phyloP scores from a whole-genome alignment of 2,113 vertebrate species.

The Laterallus jamaicensis region DNA sequence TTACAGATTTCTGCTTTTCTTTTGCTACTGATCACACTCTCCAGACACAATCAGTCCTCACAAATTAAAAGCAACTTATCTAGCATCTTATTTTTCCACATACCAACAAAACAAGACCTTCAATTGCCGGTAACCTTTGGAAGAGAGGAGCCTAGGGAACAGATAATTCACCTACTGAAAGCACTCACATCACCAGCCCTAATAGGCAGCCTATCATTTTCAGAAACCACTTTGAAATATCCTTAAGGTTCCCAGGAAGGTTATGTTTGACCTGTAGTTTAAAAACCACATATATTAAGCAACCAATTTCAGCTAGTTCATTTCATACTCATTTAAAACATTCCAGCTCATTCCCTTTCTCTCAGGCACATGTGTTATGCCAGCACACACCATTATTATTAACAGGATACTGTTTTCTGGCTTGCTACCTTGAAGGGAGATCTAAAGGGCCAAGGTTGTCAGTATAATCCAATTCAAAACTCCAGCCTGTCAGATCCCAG shows the following conservation, averaged over 20 bases:
- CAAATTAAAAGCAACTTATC: not conserved
- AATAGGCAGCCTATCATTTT: not conserved
- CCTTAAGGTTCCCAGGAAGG: not conserved
- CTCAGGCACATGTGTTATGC: not conserved
- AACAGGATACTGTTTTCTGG: not conserved
- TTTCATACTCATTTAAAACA: not conserved
- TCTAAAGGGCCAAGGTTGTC: not conserved
- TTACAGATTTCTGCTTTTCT: not conserved
- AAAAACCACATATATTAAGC: not conserved
- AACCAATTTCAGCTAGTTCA: not conserved
- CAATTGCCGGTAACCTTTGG: not conserved
- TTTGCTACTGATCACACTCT: fast-evolving
- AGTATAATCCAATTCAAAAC: not conserved
- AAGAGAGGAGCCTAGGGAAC: not conserved
- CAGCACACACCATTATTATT: not conserved
- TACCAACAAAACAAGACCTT: not conserved
- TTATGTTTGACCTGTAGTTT: not conserved
- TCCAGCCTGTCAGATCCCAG: not conserved
- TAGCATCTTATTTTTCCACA: not conserved
- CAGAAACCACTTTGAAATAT: not conserved
- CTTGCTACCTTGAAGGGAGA: not conserved
- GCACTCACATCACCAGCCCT: not conserved
- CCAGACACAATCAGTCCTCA: not conserved
- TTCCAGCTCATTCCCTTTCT: not conserved
- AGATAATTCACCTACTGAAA: not conserved